Conservation (phyloP, 2,113 vertebrate species). For the Amazona vittata region DNA sequence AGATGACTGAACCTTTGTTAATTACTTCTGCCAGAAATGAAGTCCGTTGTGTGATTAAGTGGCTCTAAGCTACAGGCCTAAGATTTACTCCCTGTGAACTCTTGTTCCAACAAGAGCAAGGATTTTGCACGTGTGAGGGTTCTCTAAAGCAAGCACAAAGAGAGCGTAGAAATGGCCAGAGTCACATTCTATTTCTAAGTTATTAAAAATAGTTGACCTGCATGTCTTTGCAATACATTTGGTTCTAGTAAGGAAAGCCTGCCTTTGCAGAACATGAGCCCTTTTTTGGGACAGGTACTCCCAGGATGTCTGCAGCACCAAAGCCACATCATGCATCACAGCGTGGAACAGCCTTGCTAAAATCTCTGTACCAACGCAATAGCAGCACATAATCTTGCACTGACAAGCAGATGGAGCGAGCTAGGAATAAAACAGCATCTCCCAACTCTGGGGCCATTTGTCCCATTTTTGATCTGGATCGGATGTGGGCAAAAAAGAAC, state of each 20-base stretch:
- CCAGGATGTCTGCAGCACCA: background rate
- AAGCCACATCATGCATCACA: background rate
- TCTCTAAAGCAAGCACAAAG: background rate
- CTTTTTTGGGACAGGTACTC: background rate
- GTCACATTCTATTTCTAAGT: background rate
- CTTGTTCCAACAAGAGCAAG: background rate
- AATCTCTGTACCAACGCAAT: background rate
- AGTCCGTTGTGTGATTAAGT: conserved; percentile 71
- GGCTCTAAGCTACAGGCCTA: conserved; percentile 56
- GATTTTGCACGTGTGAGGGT: background rate
- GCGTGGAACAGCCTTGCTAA: background rate
- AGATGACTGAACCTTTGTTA: conserved; percentile 68
- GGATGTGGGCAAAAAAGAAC: background rate
- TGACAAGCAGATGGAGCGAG: background rate
- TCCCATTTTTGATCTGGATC: background rate
- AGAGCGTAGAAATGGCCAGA: background rate
- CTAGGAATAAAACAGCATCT: background rate
- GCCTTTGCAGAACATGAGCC: background rate
- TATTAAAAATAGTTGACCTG: background rate
- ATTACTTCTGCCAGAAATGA: conserved; percentile 74
- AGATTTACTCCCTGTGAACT: conserved; percentile 72
- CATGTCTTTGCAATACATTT: background rate
- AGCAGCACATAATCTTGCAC: background rate
- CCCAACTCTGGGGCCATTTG: background rate
- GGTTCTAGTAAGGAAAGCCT: background rate